Evolutionary conservation across 2,113 vertebrate species (phyloP), one percentile per base, ranked within the genome.

Genomic region (Mastomys coucha): DNA sequence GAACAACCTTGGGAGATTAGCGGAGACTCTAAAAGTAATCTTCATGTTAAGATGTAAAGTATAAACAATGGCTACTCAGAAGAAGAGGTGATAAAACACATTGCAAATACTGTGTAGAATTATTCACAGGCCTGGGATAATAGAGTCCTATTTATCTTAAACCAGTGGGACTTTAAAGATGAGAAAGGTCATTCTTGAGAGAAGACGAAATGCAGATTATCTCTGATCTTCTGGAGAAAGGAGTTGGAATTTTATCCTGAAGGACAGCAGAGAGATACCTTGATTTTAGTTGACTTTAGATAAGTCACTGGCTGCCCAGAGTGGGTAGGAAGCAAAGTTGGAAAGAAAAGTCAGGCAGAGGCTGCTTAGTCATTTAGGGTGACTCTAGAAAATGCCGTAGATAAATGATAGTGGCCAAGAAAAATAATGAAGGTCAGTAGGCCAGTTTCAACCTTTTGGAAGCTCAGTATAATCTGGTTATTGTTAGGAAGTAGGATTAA

Each of bases 211-310:
- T 77, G n/a, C 53, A 92, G 69, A 82, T 7, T 72, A 49, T 67
- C 31, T 88, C 49, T 56, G 2, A 51, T 91, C 24, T 91, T n/a
- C 67, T 78, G 63, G 42, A 22, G 39, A 88, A 84, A 70, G 13
- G 36, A 69, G 24, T 36, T 75, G 45, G 65, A 75, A 92, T 42
- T 81, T 31, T 60, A 6, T 56, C 33, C 63, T 80, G 7, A 82
- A 16, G 60, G 6, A 73, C 89, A 85, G 65, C 24, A 88, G 60
- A 91, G 42, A 45, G 5, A 42, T 19, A 73, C 39, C 39, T 84
- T 91, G 45, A 7, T 78, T 93, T 91, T 19, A 73, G 39, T 84
- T 91, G 45, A 7, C 73, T 93, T 91, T 91, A 78, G 91, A 65
- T 91, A 84, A 77, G 45, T 76, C 19, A 72, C 58, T 72, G 76